Percentiles rank a stretch among this genome's conserved stretches.
phyloP scores from a whole-genome alignment of 2,113 vertebrate species.

The Rhea americana region DNA sequence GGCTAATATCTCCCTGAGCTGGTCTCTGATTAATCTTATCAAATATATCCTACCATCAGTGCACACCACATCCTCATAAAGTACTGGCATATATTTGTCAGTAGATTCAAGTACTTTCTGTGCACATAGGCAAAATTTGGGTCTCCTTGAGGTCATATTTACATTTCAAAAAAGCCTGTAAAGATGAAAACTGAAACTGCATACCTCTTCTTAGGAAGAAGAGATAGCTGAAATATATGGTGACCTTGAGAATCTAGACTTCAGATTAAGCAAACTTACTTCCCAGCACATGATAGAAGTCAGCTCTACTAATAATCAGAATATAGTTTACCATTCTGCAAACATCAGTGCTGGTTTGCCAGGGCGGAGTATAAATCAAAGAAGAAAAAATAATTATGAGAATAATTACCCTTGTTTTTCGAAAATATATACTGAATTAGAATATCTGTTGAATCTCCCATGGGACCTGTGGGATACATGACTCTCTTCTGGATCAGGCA shows the following conservation, averaged over 20 bases:
- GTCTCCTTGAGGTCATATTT: neutral
- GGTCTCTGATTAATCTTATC: slow-evolving; percentile 39
- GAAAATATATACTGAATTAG: neutral
- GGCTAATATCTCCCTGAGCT: neutral
- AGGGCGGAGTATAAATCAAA: neutral
- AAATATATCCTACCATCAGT: slow-evolving; percentile 11
- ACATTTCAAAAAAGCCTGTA: neutral
- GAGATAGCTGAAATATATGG: neutral
- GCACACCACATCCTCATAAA: neutral
- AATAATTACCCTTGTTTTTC: neutral
- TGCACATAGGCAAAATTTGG: neutral
- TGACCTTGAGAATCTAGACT: neutral
- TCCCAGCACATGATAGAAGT: neutral
- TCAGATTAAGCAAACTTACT: neutral
- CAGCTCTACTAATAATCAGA: neutral
- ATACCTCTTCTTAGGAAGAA: neutral
- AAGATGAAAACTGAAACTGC: neutral
- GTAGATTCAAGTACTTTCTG: slow-evolving; percentile 29
- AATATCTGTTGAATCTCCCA: neutral
- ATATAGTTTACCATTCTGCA: neutral
- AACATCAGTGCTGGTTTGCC: neutral
- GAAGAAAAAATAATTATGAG: neutral
- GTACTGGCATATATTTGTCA: slow-evolving; percentile 10
- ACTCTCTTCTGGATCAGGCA: neutral
- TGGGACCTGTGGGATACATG: accelerated